Base-by-base conservation (phyloP, 2,113 vertebrate genomes). In the Tetrao urogallus region DNA sequence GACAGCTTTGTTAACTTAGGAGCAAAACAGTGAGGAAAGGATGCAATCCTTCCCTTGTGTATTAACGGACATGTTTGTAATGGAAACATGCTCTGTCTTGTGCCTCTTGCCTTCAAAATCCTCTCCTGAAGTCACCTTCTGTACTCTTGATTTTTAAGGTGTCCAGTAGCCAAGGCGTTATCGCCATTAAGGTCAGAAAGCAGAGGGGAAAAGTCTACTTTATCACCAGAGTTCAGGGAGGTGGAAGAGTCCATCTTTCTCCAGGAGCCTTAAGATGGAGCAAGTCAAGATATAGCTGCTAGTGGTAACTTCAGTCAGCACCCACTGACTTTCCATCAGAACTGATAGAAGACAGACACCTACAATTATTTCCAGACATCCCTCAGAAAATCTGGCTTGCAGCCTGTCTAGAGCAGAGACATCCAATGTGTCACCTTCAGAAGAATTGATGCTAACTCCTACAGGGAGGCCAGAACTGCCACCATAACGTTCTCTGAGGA, bases 281-380 rank as follows among this genome's bases (percentile, higher is more conserved):
- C 34, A 78, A 88, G 14, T 30, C 40, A 90, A 28, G 21, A 56
- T 83, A 13, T 27, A 56, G 42, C 50, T 77, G 75, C 58, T 67
- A 40, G 60, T 3, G 54, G 67, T 60, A 89, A 94, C 80, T 71
- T 89, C 65, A 81, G 32, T 48, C 80, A 86, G 78, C 75, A 89
- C 76, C 72, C 65, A 76, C 56, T n/a, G 56, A 92, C n/a, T 52
- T 91, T 36, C 50, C 18, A 92, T 83, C 61, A 78, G 13, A 58
- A 56, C 20, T 77, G 82, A 95, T 57, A 93, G 38, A 72, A 93
- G 36, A 58, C 96, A 96, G 92, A 72, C 32, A 89, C 63, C 81
- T 54, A 45, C 72, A 52, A 45, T 87, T 24, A 80, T 40, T 70
- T 77, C 71, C 91, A 93, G 91, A 70, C 28, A 71, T n/a, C 28